Base-by-base conservation (phyloP, 2,797 vertebrate species). In the Parambassis ranga region DNA sequence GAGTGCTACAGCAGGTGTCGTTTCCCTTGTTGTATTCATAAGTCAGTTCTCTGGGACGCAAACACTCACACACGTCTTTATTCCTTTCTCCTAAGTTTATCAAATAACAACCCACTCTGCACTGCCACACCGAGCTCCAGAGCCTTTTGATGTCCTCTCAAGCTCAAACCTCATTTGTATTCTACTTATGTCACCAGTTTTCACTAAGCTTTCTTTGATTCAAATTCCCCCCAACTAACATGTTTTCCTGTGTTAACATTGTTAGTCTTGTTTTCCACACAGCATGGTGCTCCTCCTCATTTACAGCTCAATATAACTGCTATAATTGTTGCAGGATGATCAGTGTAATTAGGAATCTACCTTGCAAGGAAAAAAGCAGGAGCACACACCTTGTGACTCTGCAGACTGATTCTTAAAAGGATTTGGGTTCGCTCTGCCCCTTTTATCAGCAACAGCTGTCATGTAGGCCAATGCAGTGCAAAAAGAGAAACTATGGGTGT, bases 241-340 rank as follows among this genome's bases (percentile, higher is more conserved):
- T 57, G 60, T 77, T 76, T 72, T 53, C 53, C 41, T 61, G 6
- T 68, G 61, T 84, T 82, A 81, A 82, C 72, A 71, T 67, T 77
- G 79, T 81, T 65, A 50, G 49, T 71, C 62, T 3, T 77, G 71
- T 87, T 85, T 83, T 87, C 62, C 60, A 38, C 80, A 35, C 80
- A 79, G 72, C 77, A 11, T 55, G 74, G 37, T 0, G 58, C 75
- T 30, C 41, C 60, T 65, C 48, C 64, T 84, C 59, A 42, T 71
- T 74, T 53, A 50, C 69, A 68, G 68, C 61, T 77, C 69, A 65
- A 48, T 52, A 23, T 57, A 49, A 23, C 67, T 14, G 55, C 47
- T 75, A 38, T 37, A 71, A 71, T 59, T 11, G 31, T 10, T 10
- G 44, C 77, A 42, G 35, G 70, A 75, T 68, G 72, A 77, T 82